These are phyloP conservation scores for Xenopus borealis DNA, from an alignment of 2,113 vertebrate species.

Conservation along the genomic window DNA sequence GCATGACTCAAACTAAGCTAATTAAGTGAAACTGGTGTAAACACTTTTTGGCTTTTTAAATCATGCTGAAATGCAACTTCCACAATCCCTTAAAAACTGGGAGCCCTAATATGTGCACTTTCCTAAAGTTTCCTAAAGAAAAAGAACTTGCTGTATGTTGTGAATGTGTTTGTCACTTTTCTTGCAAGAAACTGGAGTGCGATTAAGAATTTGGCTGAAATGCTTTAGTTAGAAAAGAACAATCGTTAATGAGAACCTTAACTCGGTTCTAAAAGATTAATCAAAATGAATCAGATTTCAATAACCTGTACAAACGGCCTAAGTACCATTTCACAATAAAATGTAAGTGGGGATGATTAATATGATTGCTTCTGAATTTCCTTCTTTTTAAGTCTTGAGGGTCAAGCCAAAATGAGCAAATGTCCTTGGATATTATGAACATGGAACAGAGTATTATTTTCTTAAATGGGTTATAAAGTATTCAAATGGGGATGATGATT, in stretches of 20 bases:
- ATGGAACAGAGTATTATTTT: not conserved
- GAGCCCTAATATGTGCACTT: too few species aligned
- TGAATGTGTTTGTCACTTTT: not conserved
- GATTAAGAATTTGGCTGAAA: conserved; percentile 12
- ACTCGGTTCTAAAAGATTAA: conserved; percentile 27
- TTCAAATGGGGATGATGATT: not conserved
- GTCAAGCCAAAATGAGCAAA: not conserved
- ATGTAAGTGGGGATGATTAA: conserved; percentile 35
- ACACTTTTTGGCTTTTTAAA: too few species aligned
- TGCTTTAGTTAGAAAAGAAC: conserved; percentile 19
- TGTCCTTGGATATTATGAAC: not conserved
- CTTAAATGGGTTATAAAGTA: not conserved
- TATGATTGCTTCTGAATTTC: conserved; percentile 3
- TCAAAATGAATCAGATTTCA: conserved; percentile 35
- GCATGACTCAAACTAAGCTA: too few species aligned
- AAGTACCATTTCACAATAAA: conserved; percentile 28
- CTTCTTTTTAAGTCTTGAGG: conserved; percentile 32
- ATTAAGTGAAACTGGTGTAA: too few species aligned
- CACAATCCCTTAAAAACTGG: too few species aligned
- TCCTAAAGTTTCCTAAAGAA: too few species aligned
- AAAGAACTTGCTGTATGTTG: not conserved
- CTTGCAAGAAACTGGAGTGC: not conserved
- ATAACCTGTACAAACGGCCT: conserved; percentile 19
- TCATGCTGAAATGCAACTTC: too few species aligned
- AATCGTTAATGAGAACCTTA: conserved; percentile 24